Percentiles rank a stretch among this genome's conserved stretches.
phyloP scores from a whole-genome alignment of 2,797 vertebrate species.

The Syndactyla subalaris region DNA sequence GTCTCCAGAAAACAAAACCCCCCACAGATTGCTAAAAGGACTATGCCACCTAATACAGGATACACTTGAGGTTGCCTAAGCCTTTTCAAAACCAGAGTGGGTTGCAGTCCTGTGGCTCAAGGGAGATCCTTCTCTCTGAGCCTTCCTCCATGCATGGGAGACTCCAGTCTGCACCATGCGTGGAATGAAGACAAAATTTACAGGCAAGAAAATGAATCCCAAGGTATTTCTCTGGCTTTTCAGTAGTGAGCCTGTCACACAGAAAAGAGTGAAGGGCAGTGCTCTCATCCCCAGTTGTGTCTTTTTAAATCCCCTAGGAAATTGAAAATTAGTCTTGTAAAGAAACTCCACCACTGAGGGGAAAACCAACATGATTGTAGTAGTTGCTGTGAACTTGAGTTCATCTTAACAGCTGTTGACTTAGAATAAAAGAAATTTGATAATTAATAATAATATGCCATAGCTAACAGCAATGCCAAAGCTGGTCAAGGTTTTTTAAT shows the following conservation, averaged over 20 bases:
- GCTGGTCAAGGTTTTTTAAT: background rate
- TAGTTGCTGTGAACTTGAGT: background rate
- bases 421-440: background rate
- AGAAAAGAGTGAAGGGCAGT: accelerated
- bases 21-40: background rate
- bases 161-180: accelerated
- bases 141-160: background rate
- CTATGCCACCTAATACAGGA: background rate
- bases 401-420: background rate
- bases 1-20: background rate
- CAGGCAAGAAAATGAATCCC: background rate
- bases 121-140: background rate
- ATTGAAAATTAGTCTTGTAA: background rate
- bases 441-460: background rate
- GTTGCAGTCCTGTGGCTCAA: background rate
- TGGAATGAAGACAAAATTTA: background rate
- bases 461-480: background rate
- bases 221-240: background rate
- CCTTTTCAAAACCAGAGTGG: background rate
- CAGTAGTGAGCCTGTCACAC: background rate
- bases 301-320: background rate
- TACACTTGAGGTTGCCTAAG: background rate
- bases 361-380: background rate
- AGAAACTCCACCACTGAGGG: background rate
- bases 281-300: accelerated